These are phyloP conservation scores for Rhagium mordax DNA, from an alignment of 2,888 invertebrate genomes.

Conservation along the genomic window DNA sequence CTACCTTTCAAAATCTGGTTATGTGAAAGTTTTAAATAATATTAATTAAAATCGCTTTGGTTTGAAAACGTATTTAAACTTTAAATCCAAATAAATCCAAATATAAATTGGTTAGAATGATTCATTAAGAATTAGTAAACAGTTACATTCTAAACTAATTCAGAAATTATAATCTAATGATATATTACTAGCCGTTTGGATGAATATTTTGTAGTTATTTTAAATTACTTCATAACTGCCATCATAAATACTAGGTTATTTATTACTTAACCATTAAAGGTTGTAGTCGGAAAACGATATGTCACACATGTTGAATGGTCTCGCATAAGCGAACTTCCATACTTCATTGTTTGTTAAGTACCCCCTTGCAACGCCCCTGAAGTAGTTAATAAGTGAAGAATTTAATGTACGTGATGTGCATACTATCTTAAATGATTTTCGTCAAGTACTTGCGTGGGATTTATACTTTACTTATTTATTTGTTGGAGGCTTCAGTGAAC, in stretches of 20 bases:
- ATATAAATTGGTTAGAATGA: no score
- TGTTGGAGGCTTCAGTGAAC: background rate
- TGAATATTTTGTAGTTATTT: background rate
- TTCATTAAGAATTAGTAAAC: background rate
- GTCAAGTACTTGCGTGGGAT: slow-evolving; percentile 17
- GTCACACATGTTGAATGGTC: background rate
- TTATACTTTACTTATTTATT: slow-evolving; percentile 14
- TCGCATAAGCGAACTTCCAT: slow-evolving; percentile 3
- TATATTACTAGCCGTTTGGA: background rate
- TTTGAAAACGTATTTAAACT: no score
- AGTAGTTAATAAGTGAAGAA: slow-evolving; percentile 12
- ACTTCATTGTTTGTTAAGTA: background rate
- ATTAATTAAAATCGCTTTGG: no score
- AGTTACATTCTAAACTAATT: background rate
- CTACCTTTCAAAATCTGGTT: no score
- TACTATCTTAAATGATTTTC: slow-evolving; percentile 14
- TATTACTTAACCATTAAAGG: slow-evolving; percentile 5
- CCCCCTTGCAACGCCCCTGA: slow-evolving; percentile 7
- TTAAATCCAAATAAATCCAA: no score
- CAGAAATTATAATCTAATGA: background rate
- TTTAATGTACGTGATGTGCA: slow-evolving; percentile 17
- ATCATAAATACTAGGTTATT: background rate
- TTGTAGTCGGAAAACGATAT: slow-evolving; percentile 10
- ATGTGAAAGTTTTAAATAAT: no score
- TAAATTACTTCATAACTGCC: background rate